Percentiles rank a stretch among this genome's conserved stretches.
Conservation (phyloP, 2,888 invertebrate species). For the Cephus pulcher region DNA sequence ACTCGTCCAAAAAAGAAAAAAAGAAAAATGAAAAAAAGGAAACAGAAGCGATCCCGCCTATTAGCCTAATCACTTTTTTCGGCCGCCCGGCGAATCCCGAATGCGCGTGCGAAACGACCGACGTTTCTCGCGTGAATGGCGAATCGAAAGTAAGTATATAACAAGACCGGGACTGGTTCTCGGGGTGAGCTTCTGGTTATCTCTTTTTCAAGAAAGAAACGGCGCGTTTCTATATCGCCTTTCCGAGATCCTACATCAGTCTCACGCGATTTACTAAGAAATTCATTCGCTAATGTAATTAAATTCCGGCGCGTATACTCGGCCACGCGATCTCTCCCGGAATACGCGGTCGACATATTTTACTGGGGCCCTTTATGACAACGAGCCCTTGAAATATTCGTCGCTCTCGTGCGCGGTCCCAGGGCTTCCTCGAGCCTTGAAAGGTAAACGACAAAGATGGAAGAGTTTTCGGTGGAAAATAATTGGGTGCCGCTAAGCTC, state of each 20-base stretch:
- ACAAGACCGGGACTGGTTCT: background rate
- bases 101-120: background rate
- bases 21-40: background rate
- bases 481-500: background rate
- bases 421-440: background rate
- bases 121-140: background rate
- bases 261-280: slow-evolving; percentile 48
- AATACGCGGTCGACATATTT: slow-evolving; percentile 32
- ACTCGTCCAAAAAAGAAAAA: background rate
- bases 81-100: background rate
- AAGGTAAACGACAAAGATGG: background rate
- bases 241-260: slow-evolving; percentile 14
- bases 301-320: slow-evolving; percentile 38
- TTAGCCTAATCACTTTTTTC: background rate
- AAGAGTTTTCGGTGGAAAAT: background rate
- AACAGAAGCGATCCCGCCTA: background rate
- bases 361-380: background rate
- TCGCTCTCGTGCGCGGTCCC: background rate
- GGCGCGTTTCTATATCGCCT: background rate
- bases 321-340: slow-evolving; percentile 19
- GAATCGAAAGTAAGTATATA: background rate
- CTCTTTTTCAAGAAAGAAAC: background rate
- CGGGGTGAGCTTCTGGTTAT: background rate
- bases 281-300: slow-evolving; percentile 53
- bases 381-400: background rate